phyloP scores from a whole-genome alignment of 2,888 invertebrate species.

The Leptinotarsa peninsularis region DNA sequence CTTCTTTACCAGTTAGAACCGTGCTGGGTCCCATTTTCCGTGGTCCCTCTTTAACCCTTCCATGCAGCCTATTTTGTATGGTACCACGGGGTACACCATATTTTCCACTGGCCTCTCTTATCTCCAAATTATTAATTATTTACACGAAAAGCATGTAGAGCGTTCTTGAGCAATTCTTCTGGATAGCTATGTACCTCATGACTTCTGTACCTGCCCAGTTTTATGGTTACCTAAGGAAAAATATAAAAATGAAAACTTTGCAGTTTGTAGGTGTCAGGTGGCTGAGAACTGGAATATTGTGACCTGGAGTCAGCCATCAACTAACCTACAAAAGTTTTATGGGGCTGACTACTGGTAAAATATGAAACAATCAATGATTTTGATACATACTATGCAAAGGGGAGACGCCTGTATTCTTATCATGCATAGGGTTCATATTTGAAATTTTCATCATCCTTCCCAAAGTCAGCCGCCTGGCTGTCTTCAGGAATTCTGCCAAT shows the following conservation, averaged over 20 bases:
- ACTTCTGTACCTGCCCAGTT: slow-evolving; percentile 22
- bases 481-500: slow-evolving; percentile 2
- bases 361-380: slow-evolving; percentile 9
- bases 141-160: slow-evolving; percentile 33
- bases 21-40: slow-evolving; percentile 26
- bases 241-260: background rate
- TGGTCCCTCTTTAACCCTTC: slow-evolving; percentile 11
- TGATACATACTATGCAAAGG: background rate
- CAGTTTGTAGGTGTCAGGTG: slow-evolving; percentile 8
- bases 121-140: slow-evolving; percentile 28
- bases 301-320: slow-evolving; percentile 8
- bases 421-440: slow-evolving; percentile 19
- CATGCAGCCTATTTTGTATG: slow-evolving; percentile 32
- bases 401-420: slow-evolving; percentile 4
- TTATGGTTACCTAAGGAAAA: background rate
- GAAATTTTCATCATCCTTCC: slow-evolving; percentile 8
- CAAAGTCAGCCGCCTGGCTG: slow-evolving; percentile 20
- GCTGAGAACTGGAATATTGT: slow-evolving; percentile 28
- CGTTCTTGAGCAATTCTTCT: slow-evolving; percentile 31
- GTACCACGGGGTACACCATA: slow-evolving; percentile 38
- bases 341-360: background rate
- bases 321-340: slow-evolving; percentile 10
- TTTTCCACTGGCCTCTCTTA: slow-evolving; percentile 34
- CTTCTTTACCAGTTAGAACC: slow-evolving; percentile 24
- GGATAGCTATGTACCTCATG: slow-evolving; percentile 29